Evolutionary conservation across 2,797 vertebrate genomes (phyloP), one percentile per base, ranked within the genome.

Genomic region (Eutrigla gurnardus): DNA sequence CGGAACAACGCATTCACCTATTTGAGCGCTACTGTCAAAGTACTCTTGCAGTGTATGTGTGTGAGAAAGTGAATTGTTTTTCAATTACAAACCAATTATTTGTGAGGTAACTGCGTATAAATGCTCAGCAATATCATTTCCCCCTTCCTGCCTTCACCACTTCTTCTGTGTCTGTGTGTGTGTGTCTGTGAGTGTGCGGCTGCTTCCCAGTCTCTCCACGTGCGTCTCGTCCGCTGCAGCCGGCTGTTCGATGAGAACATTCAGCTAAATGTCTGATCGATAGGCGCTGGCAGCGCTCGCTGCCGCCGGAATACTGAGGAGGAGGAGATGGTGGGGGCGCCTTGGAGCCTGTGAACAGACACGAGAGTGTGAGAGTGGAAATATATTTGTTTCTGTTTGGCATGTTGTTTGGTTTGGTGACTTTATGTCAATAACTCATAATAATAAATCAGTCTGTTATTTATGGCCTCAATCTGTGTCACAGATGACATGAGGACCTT

Each of bases 181-280:
- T 65, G 42, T 42, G 52, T n/a, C 46, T 35, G 49, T 37, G 47
- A 3, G 65, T 6, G 12, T 3, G 52, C 1, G 60, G 69, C 86
- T 90, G 79, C 37, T 92, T 90, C 64, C 73, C 63, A 92, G 88
- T 91, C 87, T 65, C 15, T 70, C 70, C 90, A 92, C 90, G 89
- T 87, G 89, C 78, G 14, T 77, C 81, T 71, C 25, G 73, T 88
- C 88, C 66, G 5, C 74, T 73, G 85, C 82, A 88, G 85, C 87
- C 80, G 73, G 88, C 85, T 85, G 90, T 88, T 92, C 83, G 83
- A 92, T 90, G 86, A 85, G 81, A 90, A 87, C 91, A 90, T 90
- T 90, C 89, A 90, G 86, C 90, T 92, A 92, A 92, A 92, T 90
- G 91, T 91, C 91, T 92, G 90, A 92, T 92, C 91, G 84, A 92